Percentiles rank a stretch among this genome's conserved stretches.
phyloP scores from a whole-genome alignment of 2,797 vertebrate genomes.

The Spea hammondii region DNA sequence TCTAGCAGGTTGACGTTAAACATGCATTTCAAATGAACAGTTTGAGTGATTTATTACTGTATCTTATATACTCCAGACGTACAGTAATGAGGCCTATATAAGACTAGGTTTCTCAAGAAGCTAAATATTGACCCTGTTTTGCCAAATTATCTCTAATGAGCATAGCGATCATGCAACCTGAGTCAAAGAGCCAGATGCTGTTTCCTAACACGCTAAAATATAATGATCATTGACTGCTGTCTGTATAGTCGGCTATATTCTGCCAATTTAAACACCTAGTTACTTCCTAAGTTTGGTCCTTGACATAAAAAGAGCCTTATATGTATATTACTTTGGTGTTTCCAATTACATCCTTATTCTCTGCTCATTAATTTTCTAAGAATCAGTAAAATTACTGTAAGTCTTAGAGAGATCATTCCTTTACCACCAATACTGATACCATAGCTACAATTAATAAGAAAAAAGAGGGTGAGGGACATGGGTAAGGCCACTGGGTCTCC shows the following conservation, averaged over 20 bases:
- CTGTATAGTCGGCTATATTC: background rate
- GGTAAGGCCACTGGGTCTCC: background rate
- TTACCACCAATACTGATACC: background rate
- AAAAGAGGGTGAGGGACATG: background rate
- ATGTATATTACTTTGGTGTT: constrained; percentile 17
- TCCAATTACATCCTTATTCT: constrained; percentile 8
- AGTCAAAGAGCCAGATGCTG: background rate
- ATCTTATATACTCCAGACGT: background rate
- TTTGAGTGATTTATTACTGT: background rate
- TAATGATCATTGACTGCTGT: constrained; percentile 23
- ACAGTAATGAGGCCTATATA: background rate
- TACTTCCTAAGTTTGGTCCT: constrained; percentile 4
- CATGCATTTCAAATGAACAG: background rate
- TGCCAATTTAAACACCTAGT: constrained; percentile 6
- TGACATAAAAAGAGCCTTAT: background rate
- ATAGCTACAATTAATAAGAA: constrained; percentile 17
- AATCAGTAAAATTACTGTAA: constrained; percentile 16
- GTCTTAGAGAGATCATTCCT: constrained; percentile 6
- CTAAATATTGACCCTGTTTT: constrained; percentile 20
- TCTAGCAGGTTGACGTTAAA: background rate
- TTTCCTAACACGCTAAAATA: background rate
- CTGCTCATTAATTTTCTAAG: background rate
- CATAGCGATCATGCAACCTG: constrained; percentile 5
- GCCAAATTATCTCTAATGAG: constrained; percentile 26
- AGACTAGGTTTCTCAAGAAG: background rate